Conservation (phyloP, 2,888 invertebrate genomes). For the Apomyelois bistriatella region DNA sequence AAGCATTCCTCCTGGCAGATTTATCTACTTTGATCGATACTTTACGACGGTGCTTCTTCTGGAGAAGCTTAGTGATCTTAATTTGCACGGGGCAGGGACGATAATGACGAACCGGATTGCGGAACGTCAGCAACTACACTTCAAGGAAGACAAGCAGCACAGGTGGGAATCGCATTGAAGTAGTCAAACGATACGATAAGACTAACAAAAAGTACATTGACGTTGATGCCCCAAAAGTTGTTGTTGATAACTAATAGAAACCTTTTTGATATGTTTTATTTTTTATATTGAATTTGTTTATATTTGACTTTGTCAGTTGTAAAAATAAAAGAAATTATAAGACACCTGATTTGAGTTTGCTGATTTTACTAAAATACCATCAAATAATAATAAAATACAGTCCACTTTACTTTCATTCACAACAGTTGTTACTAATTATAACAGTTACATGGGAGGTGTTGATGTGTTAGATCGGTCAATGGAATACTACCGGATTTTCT, state of each 20-base stretch:
- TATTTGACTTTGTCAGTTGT: too few relatives aligned
- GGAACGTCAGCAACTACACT: neutral
- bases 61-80: neutral
- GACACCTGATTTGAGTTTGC: too few relatives aligned
- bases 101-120: neutral
- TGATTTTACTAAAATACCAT: too few relatives aligned
- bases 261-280: too few relatives aligned
- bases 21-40: neutral
- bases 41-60: neutral
- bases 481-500: slow-evolving; percentile 4
- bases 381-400: too few relatives aligned
- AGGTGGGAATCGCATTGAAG: slow-evolving; percentile 1
- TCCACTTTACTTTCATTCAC: too few relatives aligned
- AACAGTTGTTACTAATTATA: slow-evolving; percentile 7
- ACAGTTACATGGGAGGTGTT: slow-evolving; percentile 9
- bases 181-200: slow-evolving; percentile 7
- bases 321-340: too few relatives aligned
- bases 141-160: neutral
- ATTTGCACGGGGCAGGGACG: neutral
- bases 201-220: neutral
- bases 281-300: too few relatives aligned
- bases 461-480: slow-evolving; percentile 5
- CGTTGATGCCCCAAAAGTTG: slow-evolving; percentile 4
- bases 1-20: neutral
- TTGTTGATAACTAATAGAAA: too few relatives aligned